These are phyloP conservation scores for Larimichthys crocea DNA, from an alignment of 2,113 vertebrate species.

Conservation along the genomic window DNA sequence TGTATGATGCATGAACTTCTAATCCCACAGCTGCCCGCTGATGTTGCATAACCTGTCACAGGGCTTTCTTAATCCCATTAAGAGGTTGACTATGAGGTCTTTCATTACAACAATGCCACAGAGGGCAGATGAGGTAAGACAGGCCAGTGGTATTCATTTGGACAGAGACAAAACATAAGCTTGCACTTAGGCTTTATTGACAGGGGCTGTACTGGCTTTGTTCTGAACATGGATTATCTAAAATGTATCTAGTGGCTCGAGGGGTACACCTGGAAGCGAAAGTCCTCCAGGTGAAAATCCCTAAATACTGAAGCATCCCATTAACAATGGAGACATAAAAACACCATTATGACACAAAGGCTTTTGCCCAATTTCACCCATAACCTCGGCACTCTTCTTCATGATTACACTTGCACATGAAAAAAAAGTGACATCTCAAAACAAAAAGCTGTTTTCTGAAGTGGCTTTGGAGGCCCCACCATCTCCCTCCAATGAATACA, in stretches of 20 bases:
- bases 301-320: conserved; percentile 6
- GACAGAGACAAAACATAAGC: conserved; percentile 38
- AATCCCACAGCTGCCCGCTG: conserved; percentile 26
- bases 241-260: conserved; percentile 4
- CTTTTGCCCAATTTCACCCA: too few species aligned
- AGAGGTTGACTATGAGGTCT: conserved; percentile 24
- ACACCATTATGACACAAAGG: not conserved
- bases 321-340: not conserved
- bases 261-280: not conserved
- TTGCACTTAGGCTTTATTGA: conserved; percentile 19
- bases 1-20: conserved; percentile 10
- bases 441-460: not conserved
- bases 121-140: conserved; percentile 15
- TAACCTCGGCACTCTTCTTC: not conserved
- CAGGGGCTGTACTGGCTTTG: not conserved
- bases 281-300: conserved; percentile 1
- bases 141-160: conserved; percentile 29
- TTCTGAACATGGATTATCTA: conserved; percentile 10
- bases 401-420: not conserved
- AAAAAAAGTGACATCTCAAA: not conserved
- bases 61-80: conserved; percentile 46
- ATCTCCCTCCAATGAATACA: not conserved
- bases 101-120: conserved; percentile 26
- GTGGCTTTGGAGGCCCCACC: not conserved
- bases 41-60: conserved; percentile 49